Percentiles rank a stretch among this genome's conserved stretches.
Conservation (phyloP, 1,140 invertebrate genomes). For the Ceratina australensis region DNA sequence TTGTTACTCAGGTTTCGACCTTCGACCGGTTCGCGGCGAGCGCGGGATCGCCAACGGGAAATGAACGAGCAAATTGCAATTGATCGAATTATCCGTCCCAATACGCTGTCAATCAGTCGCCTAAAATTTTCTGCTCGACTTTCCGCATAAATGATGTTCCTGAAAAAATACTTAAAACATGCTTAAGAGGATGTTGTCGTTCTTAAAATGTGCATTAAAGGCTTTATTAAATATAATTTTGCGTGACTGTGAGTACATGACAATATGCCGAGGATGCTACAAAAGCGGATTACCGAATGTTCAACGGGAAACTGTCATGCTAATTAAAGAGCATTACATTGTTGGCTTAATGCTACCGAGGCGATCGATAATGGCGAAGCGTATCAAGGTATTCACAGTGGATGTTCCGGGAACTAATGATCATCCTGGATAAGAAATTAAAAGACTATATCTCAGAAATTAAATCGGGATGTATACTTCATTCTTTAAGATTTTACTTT, state of each 20-base stretch:
- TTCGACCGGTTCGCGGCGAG: not conserved
- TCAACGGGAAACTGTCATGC: not conserved
- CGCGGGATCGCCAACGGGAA: not conserved
- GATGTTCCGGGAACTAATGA: not conserved
- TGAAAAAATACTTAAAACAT: too few species aligned
- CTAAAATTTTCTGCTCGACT: not conserved
- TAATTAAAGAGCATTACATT: constrained; percentile 2
- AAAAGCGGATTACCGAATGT: not conserved
- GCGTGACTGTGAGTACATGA: not conserved
- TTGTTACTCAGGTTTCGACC: not conserved
- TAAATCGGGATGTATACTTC: too few species aligned
- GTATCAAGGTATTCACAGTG: not conserved
- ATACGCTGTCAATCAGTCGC: not conserved
- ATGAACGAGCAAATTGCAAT: constrained; percentile 26
- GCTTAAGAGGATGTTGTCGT: too few species aligned
- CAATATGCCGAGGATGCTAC: not conserved
- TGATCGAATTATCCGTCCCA: constrained; percentile 27
- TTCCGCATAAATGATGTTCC: too few species aligned
- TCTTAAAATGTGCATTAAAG: too few species aligned
- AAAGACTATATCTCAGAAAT: too few species aligned
- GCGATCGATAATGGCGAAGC: not conserved
- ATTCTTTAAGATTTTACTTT: too few species aligned
- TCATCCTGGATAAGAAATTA: too few species aligned
- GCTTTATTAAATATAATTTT: not conserved
- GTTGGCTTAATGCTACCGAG: not conserved